phyloP scores from a whole-genome alignment of 2,113 vertebrate genomes.

The Stegastes partitus region DNA sequence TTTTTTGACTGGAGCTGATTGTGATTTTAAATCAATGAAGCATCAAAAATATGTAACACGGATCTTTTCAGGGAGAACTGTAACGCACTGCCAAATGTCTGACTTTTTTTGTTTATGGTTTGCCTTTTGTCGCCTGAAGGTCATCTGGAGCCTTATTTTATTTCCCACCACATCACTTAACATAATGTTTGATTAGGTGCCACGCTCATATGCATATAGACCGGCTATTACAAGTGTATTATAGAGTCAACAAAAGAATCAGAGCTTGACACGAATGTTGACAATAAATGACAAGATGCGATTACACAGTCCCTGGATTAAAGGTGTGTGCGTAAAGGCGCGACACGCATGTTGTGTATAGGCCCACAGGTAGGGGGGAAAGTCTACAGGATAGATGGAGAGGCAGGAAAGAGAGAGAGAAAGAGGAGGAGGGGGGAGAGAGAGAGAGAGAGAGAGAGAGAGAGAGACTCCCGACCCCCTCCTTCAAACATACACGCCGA shows the following conservation, averaged over 20 bases:
- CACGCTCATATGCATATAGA: conserved; percentile 59
- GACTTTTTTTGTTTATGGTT: conserved; percentile 23
- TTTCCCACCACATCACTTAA: conserved; percentile 44
- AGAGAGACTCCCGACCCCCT: conserved; percentile 72
- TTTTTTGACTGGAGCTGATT: background rate
- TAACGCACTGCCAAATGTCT: background rate
- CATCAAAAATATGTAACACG: background rate
- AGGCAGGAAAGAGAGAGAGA: conserved; percentile 41
- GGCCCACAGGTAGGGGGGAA: conserved; percentile 73
- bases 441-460: conserved; percentile 27
- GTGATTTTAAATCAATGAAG: background rate
- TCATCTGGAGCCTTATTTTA: conserved; percentile 39
- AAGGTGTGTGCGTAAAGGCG: conserved; percentile 64
- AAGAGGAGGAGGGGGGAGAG: conserved; percentile 23
- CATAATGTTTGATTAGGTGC: conserved; percentile 54
- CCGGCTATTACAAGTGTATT: conserved; percentile 51
- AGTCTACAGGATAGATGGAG: conserved; percentile 68
- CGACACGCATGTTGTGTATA: conserved; percentile 66
- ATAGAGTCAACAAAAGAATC: conserved; percentile 55
- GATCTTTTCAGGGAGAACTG: background rate
- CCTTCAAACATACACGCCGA: conserved; percentile 82
- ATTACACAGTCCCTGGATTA: conserved; percentile 79
- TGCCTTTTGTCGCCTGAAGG: conserved; percentile 49
- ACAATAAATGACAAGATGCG: conserved; percentile 75
- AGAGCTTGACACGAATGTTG: conserved; percentile 65